Percentiles rank a stretch among this genome's conserved stretches.
phyloP scores from a whole-genome alignment of 2,797 vertebrate genomes.

The Galaxias olidus region DNA sequence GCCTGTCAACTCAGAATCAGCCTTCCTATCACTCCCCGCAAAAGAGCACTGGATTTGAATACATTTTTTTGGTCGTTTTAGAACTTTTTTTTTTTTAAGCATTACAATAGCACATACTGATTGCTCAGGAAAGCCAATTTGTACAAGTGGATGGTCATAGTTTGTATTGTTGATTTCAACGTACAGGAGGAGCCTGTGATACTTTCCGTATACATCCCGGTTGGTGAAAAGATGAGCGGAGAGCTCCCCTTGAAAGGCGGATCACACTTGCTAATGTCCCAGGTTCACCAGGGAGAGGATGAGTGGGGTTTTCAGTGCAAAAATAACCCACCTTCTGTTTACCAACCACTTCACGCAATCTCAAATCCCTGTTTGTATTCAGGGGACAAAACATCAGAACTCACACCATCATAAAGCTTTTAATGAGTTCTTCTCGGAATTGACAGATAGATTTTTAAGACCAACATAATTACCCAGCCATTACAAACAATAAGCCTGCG shows the following conservation, averaged over 20 bases:
- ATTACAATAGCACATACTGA: neutral
- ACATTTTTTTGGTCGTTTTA: slow-evolving; percentile 38
- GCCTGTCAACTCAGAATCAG: slow-evolving; percentile 69
- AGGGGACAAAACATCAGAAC: neutral
- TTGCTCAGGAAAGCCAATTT: too few species aligned
- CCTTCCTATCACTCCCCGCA: slow-evolving; percentile 53
- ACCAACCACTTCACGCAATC: neutral
- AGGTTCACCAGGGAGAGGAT: slow-evolving; percentile 55
- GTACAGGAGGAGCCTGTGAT: slow-evolving; percentile 32
- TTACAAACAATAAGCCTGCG: too few species aligned
- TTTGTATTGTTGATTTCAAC: slow-evolving; percentile 11
- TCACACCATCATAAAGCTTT: neutral
- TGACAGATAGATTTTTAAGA: too few species aligned
- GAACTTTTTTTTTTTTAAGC: slow-evolving; percentile 34
- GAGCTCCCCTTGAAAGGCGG: slow-evolving; percentile 36
- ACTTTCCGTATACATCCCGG: slow-evolving; percentile 23
- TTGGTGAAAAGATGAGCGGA: slow-evolving; percentile 38
- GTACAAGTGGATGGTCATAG: slow-evolving; percentile 6
- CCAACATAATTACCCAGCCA: too few species aligned
- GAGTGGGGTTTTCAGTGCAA: slow-evolving; percentile 58
- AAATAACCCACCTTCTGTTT: slow-evolving; percentile 64
- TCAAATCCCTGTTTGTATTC: neutral
- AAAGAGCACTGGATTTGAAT: slow-evolving; percentile 50
- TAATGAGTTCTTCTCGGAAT: too few species aligned
- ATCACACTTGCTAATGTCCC: slow-evolving; percentile 48